A percentile compares a stretch with the other conserved stretches of the same genome.
Evolutionary conservation across 2,888 invertebrate genomes (phyloP).

Genomic region (Cosmorhoe ocellata): DNA sequence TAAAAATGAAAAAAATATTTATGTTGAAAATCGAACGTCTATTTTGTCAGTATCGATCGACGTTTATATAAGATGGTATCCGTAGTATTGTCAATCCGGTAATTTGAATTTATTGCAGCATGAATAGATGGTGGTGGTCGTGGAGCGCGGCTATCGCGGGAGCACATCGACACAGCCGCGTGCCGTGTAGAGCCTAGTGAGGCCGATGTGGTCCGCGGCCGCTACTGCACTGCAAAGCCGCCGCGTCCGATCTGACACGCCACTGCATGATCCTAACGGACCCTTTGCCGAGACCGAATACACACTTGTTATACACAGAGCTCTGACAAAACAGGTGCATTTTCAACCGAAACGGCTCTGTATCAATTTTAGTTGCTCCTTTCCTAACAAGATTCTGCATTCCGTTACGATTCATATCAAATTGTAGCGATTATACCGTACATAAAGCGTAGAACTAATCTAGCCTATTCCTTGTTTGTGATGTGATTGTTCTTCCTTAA

Average conservation of each 20-base stretch:
- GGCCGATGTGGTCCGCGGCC: conserved; percentile 41
- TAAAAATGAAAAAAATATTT: conserved; percentile 18
- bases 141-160: conserved; percentile 66
- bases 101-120: conserved; percentile 83
- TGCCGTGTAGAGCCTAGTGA: conserved; percentile 44
- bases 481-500: conserved; percentile 80
- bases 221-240: conserved; percentile 36
- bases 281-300: conserved; percentile 7
- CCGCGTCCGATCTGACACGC: conserved; percentile 50
- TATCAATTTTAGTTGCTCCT: conserved; percentile 27
- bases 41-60: conserved; percentile 52
- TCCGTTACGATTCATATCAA: conserved; percentile 35
- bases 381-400: conserved; percentile 24
- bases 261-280: conserved; percentile 44
- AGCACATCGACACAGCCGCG: conserved; percentile 64
- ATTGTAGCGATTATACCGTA: conserved; percentile 31
- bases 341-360: conserved; percentile 18
- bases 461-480: conserved; percentile 67
- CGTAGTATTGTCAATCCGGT: conserved; percentile 81
- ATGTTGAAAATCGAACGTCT: conserved; percentile 37
- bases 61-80: conserved; percentile 72
- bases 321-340: conserved; percentile 23
- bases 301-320: conserved; percentile 9
- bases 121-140: conserved; percentile 75
- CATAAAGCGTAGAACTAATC: conserved; percentile 52